These are phyloP conservation scores for Triplophysa tibetana DNA, from an alignment of 2,113 vertebrate species.

Conservation along the genomic window DNA sequence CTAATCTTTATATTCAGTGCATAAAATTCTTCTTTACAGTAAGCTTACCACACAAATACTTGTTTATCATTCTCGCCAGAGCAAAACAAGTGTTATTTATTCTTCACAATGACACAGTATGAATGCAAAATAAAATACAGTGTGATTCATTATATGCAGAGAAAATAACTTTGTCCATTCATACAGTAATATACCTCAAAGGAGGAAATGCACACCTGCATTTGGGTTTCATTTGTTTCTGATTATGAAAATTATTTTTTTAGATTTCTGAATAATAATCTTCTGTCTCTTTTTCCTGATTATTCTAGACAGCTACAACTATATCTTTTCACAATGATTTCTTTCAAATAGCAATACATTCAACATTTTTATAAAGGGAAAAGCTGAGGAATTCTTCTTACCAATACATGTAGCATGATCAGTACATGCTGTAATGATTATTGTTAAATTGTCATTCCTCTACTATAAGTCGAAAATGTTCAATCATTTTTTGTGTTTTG, in stretches of 20 bases:
- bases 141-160: neutral
- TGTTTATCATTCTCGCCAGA: neutral
- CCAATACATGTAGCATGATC: neutral
- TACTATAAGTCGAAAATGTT: conserved; percentile 1
- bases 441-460: neutral
- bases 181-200: neutral
- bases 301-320: neutral
- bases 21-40: neutral
- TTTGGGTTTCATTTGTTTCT: neutral
- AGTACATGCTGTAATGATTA: neutral
- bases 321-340: conserved; percentile 1
- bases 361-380: neutral
- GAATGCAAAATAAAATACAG: neutral
- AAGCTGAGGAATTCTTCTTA: neutral
- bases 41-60: neutral
- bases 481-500: neutral
- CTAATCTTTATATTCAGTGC: conserved; percentile 18
- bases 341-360: neutral
- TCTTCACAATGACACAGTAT: neutral
- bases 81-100: conserved; percentile 5
- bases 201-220: neutral
- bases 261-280: neutral
- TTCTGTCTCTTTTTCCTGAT: neutral
- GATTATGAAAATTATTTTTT: neutral
- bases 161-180: neutral